These are phyloP conservation scores for Gallinago paraguaiae DNA, from an alignment of 2,113 vertebrate species.

Conservation along the genomic window DNA sequence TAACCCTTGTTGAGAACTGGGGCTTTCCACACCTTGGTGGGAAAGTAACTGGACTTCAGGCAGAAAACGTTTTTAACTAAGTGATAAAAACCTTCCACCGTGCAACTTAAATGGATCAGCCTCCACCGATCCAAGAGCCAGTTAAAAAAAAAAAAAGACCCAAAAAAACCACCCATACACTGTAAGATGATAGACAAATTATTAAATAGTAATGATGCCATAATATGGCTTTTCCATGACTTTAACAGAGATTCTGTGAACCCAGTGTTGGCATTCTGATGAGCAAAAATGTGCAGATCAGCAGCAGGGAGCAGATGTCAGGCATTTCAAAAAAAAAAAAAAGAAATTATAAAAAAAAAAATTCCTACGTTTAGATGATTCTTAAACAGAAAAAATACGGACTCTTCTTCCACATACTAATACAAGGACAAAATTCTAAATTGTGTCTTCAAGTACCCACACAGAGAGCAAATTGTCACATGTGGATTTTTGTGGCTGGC, in stretches of 20 bases:
- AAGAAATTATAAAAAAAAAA: not conserved
- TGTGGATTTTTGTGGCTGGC: not conserved
- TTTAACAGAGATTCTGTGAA: not conserved
- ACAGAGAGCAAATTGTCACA: not conserved
- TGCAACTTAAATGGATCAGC: not conserved
- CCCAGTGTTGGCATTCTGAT: rapidly evolving
- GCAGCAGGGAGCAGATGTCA: not conserved
- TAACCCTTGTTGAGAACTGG: not conserved
- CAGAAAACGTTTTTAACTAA: not conserved
- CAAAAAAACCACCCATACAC: not conserved
- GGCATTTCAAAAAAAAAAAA: not conserved
- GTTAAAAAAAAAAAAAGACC: not conserved
- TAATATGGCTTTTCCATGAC: not conserved
- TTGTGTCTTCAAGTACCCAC: not conserved
- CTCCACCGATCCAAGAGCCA: rapidly evolving
- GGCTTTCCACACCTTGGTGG: not conserved
- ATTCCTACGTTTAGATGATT: not conserved
- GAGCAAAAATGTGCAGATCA: not conserved
- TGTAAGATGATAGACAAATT: not conserved
- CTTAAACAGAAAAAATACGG: not conserved
- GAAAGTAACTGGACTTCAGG: not conserved
- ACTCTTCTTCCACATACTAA: not conserved
- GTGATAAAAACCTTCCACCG: not conserved
- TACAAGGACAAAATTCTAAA: not conserved
- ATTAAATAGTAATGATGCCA: not conserved